A percentile compares a stretch with the other conserved stretches of the same genome.
Conservation (phyloP, 23 tunicate species). For the Styela clava region DNA sequence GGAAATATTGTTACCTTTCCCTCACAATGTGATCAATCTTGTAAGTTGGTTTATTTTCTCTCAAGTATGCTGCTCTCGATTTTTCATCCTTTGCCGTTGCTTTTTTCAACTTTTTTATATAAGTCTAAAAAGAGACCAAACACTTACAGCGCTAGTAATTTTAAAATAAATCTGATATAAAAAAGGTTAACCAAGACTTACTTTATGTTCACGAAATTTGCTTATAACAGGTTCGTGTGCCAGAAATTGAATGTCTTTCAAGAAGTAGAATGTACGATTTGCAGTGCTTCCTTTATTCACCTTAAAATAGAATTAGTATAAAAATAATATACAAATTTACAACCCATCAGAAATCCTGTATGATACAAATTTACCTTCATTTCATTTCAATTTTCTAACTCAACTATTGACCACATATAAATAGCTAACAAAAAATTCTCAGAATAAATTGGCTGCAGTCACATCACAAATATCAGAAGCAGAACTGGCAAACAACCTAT, state of each 20-base stretch:
- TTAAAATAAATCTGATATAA: conserved; percentile 15
- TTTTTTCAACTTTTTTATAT: conserved; percentile 55
- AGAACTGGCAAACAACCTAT: too few relatives aligned
- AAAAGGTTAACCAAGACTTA: not conserved
- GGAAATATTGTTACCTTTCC: conserved; percentile 84
- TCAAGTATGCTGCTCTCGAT: conserved; percentile 49
- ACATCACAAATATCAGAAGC: too few relatives aligned
- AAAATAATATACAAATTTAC: not conserved
- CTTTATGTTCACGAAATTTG: conserved; percentile 92
- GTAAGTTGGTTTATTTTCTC: conserved; percentile 56
- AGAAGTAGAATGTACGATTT: conserved; percentile 86
- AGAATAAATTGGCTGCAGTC: too few relatives aligned
- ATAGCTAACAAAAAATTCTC: too few relatives aligned
- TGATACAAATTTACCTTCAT: too few relatives aligned
- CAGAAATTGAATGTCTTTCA: conserved; percentile 97
- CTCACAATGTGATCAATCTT: conserved; percentile 91
- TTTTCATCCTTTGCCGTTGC: conserved; percentile 77
- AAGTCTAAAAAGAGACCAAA: conserved; percentile 39
- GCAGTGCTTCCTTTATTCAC: conserved; percentile 94
- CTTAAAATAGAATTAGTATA: conserved; percentile 28
- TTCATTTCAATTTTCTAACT: too few relatives aligned
- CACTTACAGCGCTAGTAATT: not conserved
- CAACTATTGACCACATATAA: too few relatives aligned
- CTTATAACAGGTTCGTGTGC: conserved; percentile 91
- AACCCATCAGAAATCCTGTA: too few relatives aligned